phyloP scores from a whole-genome alignment of 2,888 invertebrate species.

The Dryomyza anilis region DNA sequence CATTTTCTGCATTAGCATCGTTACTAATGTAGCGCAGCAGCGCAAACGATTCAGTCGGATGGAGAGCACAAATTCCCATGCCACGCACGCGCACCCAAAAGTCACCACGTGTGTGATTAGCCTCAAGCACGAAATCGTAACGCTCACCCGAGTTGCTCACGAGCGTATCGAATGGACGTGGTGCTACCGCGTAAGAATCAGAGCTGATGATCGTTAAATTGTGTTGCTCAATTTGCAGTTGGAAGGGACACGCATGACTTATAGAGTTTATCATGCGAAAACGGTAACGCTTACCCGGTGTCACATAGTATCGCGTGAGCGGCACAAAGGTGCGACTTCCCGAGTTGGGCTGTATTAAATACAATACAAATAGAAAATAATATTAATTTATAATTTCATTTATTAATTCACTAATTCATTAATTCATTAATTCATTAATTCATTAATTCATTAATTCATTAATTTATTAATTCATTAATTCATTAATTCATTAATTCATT shows the following conservation, averaged over 20 bases:
- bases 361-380: too few relatives aligned
- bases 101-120: constrained; percentile 54
- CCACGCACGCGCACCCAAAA: constrained; percentile 46
- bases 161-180: constrained; percentile 46
- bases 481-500: too few relatives aligned
- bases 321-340: constrained; percentile 34
- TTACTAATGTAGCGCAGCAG: constrained; percentile 41
- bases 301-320: constrained; percentile 45
- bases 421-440: too few relatives aligned
- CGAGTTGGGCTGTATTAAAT: constrained; percentile 21
- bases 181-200: constrained; percentile 51
- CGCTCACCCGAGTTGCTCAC: constrained; percentile 62
- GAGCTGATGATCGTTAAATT: constrained; percentile 51
- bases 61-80: constrained; percentile 41
- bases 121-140: constrained; percentile 62
- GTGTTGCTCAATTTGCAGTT: constrained; percentile 54
- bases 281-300: constrained; percentile 50
- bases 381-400: too few relatives aligned
- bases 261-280: constrained; percentile 56
- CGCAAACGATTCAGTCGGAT: constrained; percentile 43
- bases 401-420: too few relatives aligned
- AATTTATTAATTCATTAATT: too few relatives aligned
- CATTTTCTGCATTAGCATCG: background rate
- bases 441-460: too few relatives aligned
- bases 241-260: constrained; percentile 53